These are phyloP conservation scores for Pterois miles DNA, from an alignment of 2,797 vertebrate genomes.

Conservation along the genomic window DNA sequence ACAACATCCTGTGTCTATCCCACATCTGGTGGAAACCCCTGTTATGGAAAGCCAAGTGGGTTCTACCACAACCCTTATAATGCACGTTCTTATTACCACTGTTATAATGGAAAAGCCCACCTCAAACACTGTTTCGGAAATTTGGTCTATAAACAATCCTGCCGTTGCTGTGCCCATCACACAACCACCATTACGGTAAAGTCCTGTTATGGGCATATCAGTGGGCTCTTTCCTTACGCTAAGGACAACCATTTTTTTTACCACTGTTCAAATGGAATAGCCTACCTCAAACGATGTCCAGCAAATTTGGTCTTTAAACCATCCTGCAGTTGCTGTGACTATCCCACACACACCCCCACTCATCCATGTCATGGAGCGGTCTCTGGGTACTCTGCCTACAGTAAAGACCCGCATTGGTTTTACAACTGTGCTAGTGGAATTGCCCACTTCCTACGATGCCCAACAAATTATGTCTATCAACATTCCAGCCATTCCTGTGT, in stretches of 20 bases:
- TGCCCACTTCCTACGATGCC: neutral
- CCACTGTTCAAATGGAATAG: neutral
- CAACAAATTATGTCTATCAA: neutral
- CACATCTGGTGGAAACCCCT: neutral
- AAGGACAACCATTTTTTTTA: neutral
- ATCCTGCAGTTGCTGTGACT: neutral
- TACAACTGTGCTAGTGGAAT: neutral
- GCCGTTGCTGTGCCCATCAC: neutral
- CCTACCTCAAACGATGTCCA: neutral
- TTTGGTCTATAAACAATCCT: neutral
- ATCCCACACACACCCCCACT: too few relatives aligned
- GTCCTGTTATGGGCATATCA: rapidly evolving
- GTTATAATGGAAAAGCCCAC: neutral
- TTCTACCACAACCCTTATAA: rapidly evolving
- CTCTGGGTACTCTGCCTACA: neutral
- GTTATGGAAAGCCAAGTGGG: neutral
- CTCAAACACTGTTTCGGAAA: neutral
- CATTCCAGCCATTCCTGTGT: neutral
- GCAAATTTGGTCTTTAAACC: neutral
- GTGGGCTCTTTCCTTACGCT: neutral
- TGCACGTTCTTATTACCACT: neutral
- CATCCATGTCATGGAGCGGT: too few relatives aligned
- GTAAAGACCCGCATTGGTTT: neutral
- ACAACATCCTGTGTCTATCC: neutral
- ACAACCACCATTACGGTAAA: neutral